phyloP scores from a whole-genome alignment of 2,797 vertebrate species.

The Notoglanidium macrostoma region DNA sequence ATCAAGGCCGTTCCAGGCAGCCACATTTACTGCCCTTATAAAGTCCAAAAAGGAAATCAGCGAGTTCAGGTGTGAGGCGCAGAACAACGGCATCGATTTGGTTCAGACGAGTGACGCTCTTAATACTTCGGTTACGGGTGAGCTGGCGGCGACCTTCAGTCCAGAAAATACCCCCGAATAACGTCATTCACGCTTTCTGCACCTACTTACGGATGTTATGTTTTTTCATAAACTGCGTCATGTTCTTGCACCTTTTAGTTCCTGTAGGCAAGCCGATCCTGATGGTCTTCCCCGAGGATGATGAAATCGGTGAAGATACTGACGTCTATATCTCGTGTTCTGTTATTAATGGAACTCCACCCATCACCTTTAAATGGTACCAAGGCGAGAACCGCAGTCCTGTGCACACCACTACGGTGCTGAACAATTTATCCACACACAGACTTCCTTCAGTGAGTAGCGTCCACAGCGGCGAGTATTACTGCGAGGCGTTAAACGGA shows the following conservation, averaged over 20 bases:
- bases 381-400: not conserved
- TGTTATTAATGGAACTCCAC: constrained; percentile 60
- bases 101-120: constrained; percentile 48
- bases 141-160: not conserved
- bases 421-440: constrained; percentile 7
- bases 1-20: not conserved
- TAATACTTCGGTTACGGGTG: constrained; percentile 64
- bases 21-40: constrained; percentile 61
- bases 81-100: constrained; percentile 49
- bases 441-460: constrained; percentile 31
- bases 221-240: not conserved
- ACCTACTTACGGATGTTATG: not conserved
- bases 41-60: constrained; percentile 42
- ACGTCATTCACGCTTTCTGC: not conserved
- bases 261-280: constrained; percentile 59
- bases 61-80: constrained; percentile 65
- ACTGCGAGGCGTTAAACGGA: constrained; percentile 69
- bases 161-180: not conserved
- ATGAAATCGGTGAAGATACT: constrained; percentile 62
- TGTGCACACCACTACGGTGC: constrained; percentile 31
- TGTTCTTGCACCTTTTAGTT: constrained; percentile 57
- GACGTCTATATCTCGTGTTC: constrained; percentile 68
- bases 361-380: constrained; percentile 72
- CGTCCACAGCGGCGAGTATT: constrained; percentile 64
- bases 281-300: constrained; percentile 48